Percentiles rank a stretch among this genome's conserved stretches.
Evolutionary conservation across 2,113 vertebrate species (phyloP).

Genomic region (Callocephalon fimbriatum): DNA sequence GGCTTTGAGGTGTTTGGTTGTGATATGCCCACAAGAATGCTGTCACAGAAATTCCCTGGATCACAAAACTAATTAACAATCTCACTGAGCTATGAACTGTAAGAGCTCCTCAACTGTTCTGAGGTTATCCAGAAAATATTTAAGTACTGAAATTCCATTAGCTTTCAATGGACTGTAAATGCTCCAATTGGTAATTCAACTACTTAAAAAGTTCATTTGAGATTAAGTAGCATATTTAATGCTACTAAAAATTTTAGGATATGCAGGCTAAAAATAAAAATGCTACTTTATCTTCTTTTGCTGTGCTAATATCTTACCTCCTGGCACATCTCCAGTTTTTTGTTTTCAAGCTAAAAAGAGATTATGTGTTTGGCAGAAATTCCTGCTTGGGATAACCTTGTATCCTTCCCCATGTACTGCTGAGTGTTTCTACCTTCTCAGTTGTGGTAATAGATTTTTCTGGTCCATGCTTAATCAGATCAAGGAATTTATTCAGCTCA

Average conservation of each 20-base stretch:
- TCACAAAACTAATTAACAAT: conserved; percentile 64
- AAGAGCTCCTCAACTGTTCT: conserved; percentile 32
- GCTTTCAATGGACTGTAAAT: conserved; percentile 43
- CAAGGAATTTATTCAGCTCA: background rate
- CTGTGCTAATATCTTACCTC: background rate
- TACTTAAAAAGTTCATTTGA: background rate
- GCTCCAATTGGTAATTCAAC: background rate
- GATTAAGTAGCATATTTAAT: conserved; percentile 16
- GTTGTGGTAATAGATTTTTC: background rate
- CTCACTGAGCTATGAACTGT: conserved; percentile 59
- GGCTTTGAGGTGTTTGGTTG: conserved; percentile 12
- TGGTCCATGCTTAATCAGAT: background rate
- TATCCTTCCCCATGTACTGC: background rate
- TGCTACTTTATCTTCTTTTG: background rate
- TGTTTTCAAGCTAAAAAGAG: background rate
- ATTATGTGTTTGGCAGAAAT: background rate
- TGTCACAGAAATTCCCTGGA: conserved; percentile 29
- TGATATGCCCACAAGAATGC: conserved; percentile 25
- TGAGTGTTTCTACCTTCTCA: background rate
- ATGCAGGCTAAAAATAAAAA: conserved; percentile 16
- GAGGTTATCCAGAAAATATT: conserved; percentile 55
- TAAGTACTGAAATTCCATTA: conserved; percentile 51
- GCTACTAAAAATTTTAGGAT: background rate
- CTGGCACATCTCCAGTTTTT: background rate
- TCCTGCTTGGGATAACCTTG: background rate